phyloP scores from a whole-genome alignment of 1,140 invertebrate species.

The Sycophila sp. region DNA sequence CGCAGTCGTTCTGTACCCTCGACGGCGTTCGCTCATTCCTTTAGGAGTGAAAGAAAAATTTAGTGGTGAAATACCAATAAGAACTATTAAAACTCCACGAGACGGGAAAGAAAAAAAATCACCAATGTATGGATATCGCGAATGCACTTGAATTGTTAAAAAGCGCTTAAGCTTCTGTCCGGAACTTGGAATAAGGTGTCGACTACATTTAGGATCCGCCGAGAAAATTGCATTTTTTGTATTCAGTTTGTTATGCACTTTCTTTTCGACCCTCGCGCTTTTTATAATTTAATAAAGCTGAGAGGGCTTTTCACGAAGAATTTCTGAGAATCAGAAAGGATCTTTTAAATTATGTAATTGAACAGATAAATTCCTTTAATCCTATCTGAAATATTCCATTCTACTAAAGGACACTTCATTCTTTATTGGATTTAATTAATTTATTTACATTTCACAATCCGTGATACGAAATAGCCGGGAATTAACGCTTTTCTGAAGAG shows the following conservation, averaged over 20 bases:
- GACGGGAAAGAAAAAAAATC: not conserved
- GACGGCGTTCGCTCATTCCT: not conserved
- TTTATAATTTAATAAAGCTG: not conserved
- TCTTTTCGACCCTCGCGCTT: not conserved
- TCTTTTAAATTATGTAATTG: too few species aligned
- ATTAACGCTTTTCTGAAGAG: too few species aligned
- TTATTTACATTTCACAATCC: too few species aligned
- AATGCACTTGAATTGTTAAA: not conserved
- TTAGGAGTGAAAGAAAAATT: not conserved
- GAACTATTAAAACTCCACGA: not conserved
- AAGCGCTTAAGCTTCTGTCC: not conserved
- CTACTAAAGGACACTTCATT: too few species aligned
- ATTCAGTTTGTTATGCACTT: not conserved
- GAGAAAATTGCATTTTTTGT: not conserved
- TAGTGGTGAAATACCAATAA: conserved; percentile 8
- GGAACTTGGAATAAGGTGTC: not conserved
- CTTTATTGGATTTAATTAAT: too few species aligned
- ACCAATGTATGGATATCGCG: not conserved
- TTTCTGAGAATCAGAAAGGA: too few species aligned
- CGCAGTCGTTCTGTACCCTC: too few species aligned
- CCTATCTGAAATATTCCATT: too few species aligned
- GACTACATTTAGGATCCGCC: not conserved
- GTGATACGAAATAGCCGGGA: too few species aligned
- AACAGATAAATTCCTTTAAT: too few species aligned
- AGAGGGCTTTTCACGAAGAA: not conserved